Evolutionary conservation across 2,888 invertebrate genomes (phyloP), one percentile per base, ranked within the genome.

Genomic region (Eledona agricola): DNA sequence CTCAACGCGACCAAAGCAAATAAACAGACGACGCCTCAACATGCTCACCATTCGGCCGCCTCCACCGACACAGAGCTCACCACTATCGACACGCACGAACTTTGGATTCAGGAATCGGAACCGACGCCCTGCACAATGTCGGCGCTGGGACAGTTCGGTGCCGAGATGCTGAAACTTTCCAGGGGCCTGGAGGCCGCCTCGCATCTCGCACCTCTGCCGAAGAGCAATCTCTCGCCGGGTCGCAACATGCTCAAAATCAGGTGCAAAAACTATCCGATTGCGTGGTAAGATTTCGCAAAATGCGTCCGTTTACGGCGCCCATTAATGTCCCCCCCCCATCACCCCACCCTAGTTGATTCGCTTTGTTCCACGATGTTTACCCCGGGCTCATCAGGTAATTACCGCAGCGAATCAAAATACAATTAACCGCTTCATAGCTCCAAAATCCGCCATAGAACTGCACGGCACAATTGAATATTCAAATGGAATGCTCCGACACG

Each of bases 61-160:
- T 91, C 90, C 2, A 91, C 90, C 0, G 92, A 92, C 69, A 91
- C 91, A 1, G 92, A 92, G 73, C 80, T 91, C 17, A 90, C 91
- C 25, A 89, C 89, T 0, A 80, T 92, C 59, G 91, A 91, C 71
- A 89, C 89, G 6, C 88, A 90, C 71, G 91, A 92, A 58, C 81
- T 92, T 1, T 92, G 91, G 91, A 80, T 91, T 22, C 77, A 77
- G 59, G 83, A 83, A 60, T 68, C 73, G 5, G 89, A 90, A 71
- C 88, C 88, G 22, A 86, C 88, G 55, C 89, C 90, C 15, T 89
- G 88, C 64, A 88, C 90, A 59, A 88, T 91, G 86, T 87, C 90
- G 16, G 91, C 92, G 50, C 80, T 92, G 69, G 90, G 90, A 74
- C 89, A 89, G 72, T 91, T 91, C 73, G 91, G 91, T 43, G 89